Evolutionary conservation across 1,140 invertebrate species (phyloP).

Genomic region (Meloidogyne floridensis): DNA sequence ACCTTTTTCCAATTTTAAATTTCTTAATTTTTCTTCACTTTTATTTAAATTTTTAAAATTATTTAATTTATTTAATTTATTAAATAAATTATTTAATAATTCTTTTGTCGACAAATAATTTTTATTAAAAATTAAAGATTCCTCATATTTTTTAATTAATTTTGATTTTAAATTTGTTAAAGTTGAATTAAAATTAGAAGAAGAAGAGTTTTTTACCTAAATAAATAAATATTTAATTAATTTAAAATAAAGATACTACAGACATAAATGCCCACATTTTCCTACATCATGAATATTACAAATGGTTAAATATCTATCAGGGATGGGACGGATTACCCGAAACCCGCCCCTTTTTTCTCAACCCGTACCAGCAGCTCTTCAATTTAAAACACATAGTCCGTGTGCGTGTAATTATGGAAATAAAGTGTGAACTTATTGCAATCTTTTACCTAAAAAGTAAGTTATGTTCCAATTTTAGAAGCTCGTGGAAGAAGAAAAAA

Average conservation of each 20-base stretch:
- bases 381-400: too few species aligned
- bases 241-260: slow-evolving; percentile 9
- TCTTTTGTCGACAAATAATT: neutral
- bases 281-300: too few species aligned
- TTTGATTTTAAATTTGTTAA: neutral
- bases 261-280: too few species aligned
- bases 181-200: neutral
- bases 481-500: too few species aligned
- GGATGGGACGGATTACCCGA: too few species aligned
- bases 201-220: neutral
- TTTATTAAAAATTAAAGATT: neutral
- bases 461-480: too few species aligned
- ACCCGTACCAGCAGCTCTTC: too few species aligned
- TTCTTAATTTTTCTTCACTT: neutral
- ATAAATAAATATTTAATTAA: slow-evolving; percentile 7
- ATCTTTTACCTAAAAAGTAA: too few species aligned
- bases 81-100: slow-evolving; percentile 5
- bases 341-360: too few species aligned
- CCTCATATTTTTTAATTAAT: neutral
- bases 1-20: neutral
- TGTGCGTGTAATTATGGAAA: too few species aligned
- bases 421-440: too few species aligned
- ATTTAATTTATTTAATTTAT: neutral
- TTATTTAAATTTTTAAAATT: neutral
- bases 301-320: too few species aligned